Conservation (phyloP, 2,888 invertebrate genomes). For the Allacma fusca region DNA sequence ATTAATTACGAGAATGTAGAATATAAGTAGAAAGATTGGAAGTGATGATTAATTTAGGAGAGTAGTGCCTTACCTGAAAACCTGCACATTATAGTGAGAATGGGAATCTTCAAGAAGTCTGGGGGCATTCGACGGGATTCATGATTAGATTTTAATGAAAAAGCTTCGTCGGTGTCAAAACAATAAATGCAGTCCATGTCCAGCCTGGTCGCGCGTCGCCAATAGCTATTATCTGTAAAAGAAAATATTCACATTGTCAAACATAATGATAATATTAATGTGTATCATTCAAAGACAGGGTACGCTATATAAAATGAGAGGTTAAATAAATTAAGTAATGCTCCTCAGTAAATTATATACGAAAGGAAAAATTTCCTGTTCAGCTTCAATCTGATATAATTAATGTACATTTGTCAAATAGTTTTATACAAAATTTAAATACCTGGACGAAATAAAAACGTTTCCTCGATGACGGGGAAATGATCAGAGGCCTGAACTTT, state of each 20-base stretch:
- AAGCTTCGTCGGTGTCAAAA: constrained; percentile 9
- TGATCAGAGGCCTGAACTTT: not conserved
- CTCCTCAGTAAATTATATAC: too few relatives aligned
- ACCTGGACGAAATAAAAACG: constrained; percentile 19
- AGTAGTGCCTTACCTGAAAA: constrained; percentile 24
- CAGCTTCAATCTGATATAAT: too few relatives aligned
- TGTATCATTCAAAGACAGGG: too few relatives aligned
- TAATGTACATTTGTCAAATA: too few relatives aligned
- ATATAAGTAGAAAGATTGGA: too few relatives aligned
- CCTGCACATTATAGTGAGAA: not conserved
- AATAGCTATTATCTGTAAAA: not conserved
- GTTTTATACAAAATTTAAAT: not conserved
- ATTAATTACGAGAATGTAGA: too few relatives aligned
- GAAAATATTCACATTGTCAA: not conserved
- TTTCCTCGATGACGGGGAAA: constrained; percentile 7
- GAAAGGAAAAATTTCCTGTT: too few relatives aligned
- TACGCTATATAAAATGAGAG: too few relatives aligned
- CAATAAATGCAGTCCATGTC: not conserved
- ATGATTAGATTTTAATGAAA: not conserved
- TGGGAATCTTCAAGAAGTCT: constrained; percentile 17
- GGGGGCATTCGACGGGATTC: not conserved
- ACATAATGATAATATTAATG: too few relatives aligned
- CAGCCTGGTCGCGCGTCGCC: not conserved
- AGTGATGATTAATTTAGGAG: too few relatives aligned
- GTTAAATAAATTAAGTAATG: too few relatives aligned